phyloP scores from a whole-genome alignment of 2,797 vertebrate species.

The Strix occidentalis region DNA sequence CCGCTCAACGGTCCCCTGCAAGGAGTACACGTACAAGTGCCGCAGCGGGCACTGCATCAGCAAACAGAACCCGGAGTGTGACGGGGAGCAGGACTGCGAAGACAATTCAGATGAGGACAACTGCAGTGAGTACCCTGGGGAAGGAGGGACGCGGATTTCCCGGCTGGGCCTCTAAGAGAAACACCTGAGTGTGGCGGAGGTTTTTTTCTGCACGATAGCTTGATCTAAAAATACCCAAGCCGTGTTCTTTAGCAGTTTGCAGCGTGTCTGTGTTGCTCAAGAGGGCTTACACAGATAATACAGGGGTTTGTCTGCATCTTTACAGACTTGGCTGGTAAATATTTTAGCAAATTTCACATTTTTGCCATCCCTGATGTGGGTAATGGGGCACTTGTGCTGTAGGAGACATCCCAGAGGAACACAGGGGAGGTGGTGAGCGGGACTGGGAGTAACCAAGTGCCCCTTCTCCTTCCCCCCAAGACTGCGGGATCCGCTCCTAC shows the following conservation, averaged over 20 bases:
- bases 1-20: slow-evolving; percentile 57
- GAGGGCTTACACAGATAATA: neutral
- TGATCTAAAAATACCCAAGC: neutral
- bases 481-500: slow-evolving; percentile 82
- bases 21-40: slow-evolving; percentile 80
- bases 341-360: neutral
- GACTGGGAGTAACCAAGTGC: neutral
- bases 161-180: neutral
- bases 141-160: neutral
- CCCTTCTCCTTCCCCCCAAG: slow-evolving; percentile 59
- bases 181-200: rapidly evolving
- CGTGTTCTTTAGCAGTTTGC: rapidly evolving
- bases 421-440: rapidly evolving
- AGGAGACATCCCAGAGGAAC: neutral
- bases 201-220: neutral
- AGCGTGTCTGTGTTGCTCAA: rapidly evolving
- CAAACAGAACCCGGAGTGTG: slow-evolving; percentile 90
- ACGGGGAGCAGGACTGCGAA: slow-evolving; percentile 81
- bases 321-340: neutral
- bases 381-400: rapidly evolving
- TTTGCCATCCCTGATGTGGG: rapidly evolving
- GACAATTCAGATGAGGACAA: slow-evolving; percentile 88
- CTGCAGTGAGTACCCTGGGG: slow-evolving; percentile 79
- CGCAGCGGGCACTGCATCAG: slow-evolving; percentile 79
- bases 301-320: neutral